These are phyloP conservation scores for Acipenser ruthenus DNA, from an alignment of 2,797 vertebrate species.

Conservation along the genomic window DNA sequence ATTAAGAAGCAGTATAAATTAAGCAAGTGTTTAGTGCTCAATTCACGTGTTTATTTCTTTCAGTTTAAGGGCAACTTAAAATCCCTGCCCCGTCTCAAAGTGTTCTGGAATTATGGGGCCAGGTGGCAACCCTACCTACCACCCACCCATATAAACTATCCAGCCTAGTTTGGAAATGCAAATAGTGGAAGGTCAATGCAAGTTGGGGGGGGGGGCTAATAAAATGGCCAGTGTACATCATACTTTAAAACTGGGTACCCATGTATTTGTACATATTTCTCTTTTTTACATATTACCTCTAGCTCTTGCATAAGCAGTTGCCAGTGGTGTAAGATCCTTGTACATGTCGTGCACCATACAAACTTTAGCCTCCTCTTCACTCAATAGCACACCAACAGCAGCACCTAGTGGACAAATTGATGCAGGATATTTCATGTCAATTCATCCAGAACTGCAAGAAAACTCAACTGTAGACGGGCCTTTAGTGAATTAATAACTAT, in stretches of 20 bases:
- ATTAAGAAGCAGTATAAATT: no score
- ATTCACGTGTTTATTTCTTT: no score
- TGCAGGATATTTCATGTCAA: neutral
- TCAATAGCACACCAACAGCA: conserved; percentile 78
- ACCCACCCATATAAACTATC: no score
- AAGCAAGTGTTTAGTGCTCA: no score
- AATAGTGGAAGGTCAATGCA: no score
- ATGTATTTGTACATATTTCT: no score
- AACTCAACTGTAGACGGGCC: neutral
- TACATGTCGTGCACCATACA: conserved; percentile 89
- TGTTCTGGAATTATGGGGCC: no score
- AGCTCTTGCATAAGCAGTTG: conserved; percentile 82
- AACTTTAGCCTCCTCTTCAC: conserved; percentile 80
- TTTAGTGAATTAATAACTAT: neutral
- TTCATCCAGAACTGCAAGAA: neutral
- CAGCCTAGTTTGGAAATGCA: no score
- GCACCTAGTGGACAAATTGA: conserved; percentile 64
- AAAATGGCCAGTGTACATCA: neutral
- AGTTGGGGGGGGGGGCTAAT: no score
- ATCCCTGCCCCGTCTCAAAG: no score
- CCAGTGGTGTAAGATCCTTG: conserved; percentile 70
- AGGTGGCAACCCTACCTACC: no score
- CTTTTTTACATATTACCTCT: conserved; percentile 59
- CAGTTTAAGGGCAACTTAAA: no score
- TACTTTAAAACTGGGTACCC: neutral